Evolutionary conservation across 2,888 invertebrate genomes (phyloP).

Genomic region (Agonopterix heracliana): DNA sequence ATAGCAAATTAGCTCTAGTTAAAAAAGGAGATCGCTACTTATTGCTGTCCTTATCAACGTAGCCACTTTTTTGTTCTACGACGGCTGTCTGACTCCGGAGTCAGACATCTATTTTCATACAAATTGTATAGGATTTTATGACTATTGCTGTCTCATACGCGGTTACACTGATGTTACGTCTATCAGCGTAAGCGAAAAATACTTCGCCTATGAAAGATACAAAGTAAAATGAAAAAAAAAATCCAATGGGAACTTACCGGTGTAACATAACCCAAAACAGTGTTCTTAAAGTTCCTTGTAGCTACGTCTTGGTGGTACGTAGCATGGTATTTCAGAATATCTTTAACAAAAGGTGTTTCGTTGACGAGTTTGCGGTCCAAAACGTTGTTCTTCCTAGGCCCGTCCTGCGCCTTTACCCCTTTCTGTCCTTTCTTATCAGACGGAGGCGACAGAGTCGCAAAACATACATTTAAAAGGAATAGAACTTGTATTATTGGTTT

Average conservation of each 20-base stretch:
- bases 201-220: no score
- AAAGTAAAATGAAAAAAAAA: no score
- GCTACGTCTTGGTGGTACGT: conserved; percentile 84
- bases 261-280: conserved; percentile 93
- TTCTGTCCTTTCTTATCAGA: conserved; percentile 65
- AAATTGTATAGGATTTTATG: no score
- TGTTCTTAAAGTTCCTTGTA: conserved; percentile 80
- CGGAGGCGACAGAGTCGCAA: conserved; percentile 65
- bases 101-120: no score
- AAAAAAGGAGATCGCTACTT: no score
- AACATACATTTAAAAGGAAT: conserved; percentile 52
- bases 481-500: conserved; percentile 46
- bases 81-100: no score
- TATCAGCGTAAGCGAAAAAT: no score
- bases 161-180: no score
- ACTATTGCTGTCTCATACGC: no score
- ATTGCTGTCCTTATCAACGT: no score
- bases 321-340: conserved; percentile 85
- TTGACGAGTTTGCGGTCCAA: conserved; percentile 82
- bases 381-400: conserved; percentile 79
- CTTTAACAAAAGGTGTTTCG: conserved; percentile 80
- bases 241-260: conserved; percentile 71
- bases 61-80: no score
- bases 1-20: no score
- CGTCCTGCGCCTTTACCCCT: conserved; percentile 67